Evolutionary conservation across 2,797 vertebrate species (phyloP), one percentile per base, ranked within the genome.

Genomic region (Falco novaeseelandiae): DNA sequence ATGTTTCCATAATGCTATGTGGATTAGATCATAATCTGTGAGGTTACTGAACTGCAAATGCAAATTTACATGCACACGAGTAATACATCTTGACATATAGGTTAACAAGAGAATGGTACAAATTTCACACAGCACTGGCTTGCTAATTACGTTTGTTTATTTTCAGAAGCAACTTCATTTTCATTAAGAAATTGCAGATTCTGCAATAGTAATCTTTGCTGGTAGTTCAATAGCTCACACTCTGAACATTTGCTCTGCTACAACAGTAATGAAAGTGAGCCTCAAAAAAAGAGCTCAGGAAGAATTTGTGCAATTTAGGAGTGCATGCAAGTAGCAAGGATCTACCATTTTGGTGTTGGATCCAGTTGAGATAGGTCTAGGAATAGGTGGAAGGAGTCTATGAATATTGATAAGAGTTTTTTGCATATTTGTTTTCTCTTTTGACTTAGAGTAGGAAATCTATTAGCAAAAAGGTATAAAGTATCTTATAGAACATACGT

Each of bases 171-270:
- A 94, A 93, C 93, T 96, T 96, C 84, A 93, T 97, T 96, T 97
- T 97, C 97, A 96, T 97, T 97, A 98, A 95, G 96, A 95, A 97
- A 88, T 90, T 97, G 96, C 97, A 97, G 94, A 96, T 95, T 97
- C 87, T 93, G 93, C 96, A 95, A 3, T 95, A 94, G 62, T 88
- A 86, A 71, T 94, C 91, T 85, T 96, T 88, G 57, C 80, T 76
- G 80, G 65, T 92, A 74, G 85, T 93, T 97, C 91, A 93, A 18
- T 86, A 89, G 69, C 94, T 97, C 62, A 78, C 46, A 55, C 19
- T 88, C 69, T 71, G 57, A 90, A 65, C 6, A 14, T 63, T 83
- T 80, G 54, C 76, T 95, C 65, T 90, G 72, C 87, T 71, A 34
- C 49, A 81, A 36, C n/a, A 69, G 62, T 40, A 84, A 91, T 61